Conservation (phyloP, 2,113 vertebrate species). For the Saguinus imperator region DNA sequence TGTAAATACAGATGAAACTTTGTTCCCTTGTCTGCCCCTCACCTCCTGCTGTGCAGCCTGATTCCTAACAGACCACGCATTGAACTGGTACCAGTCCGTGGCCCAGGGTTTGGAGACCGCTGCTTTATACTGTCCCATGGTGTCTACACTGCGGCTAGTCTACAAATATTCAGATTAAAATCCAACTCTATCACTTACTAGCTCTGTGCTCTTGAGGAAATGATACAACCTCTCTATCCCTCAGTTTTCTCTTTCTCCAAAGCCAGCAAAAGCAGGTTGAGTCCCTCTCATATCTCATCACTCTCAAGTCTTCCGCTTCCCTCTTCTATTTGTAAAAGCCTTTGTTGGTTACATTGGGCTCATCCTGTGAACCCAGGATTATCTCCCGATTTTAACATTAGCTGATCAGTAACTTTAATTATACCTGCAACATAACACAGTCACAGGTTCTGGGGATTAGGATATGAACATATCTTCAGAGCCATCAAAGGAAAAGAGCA, state of each 20-base stretch:
- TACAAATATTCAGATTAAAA: constrained; percentile 14
- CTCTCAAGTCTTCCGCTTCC: not conserved
- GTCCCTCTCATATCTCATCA: not conserved
- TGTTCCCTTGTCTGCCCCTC: too few species aligned
- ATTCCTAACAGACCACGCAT: too few species aligned
- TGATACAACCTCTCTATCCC: not conserved
- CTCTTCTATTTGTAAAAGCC: not conserved
- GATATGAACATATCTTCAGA: not conserved
- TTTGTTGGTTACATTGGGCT: not conserved
- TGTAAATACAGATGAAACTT: too few species aligned
- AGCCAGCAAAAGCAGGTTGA: not conserved
- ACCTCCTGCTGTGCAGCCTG: too few species aligned
- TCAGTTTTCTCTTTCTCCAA: not conserved
- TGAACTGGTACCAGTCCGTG: too few species aligned
- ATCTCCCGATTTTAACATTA: not conserved
- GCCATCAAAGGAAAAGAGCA: not conserved
- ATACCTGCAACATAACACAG: not conserved
- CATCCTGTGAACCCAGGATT: not conserved
- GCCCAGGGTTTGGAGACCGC: too few species aligned
- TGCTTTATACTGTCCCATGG: not conserved
- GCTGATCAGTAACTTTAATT: not conserved
- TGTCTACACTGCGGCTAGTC: not conserved
- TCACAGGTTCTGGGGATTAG: not conserved
- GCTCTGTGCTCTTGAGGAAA: not conserved
- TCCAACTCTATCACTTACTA: not conserved